Base-by-base conservation (phyloP, 2,888 invertebrate species). In the Craniophora ligustri region DNA sequence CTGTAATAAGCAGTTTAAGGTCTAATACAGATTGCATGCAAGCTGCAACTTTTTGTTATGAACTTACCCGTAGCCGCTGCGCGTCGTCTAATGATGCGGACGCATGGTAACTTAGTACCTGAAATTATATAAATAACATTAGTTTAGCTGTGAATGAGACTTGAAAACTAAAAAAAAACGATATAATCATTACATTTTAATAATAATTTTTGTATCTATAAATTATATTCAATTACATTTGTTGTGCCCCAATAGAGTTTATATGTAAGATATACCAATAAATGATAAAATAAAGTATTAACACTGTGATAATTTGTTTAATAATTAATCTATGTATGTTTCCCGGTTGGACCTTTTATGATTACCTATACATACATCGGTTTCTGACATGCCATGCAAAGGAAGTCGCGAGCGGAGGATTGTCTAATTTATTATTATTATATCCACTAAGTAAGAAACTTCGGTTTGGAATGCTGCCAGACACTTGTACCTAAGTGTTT, bases 61-160 rank as follows among this genome's bases (percentile, higher is more conserved):
- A 69, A 94, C 95, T 95, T 94, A 97, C 97, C 94, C 96, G 95
- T 85, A 99, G 94, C 87, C 95, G 95, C 84, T 96, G 95, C 46
- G 98, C 98, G 89, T 99, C 98, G 82, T 98, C 98, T 73, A 96
- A 86, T 56, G 97, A 96, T 51, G 98, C 98, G 23, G 98, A 97
- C 48, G 98, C 98, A 91, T 99, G 99, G 94, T 98, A 99, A 87
- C 98, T 98, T 77, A 99, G 94, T 68, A 95, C 95, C 94, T 94
- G 91, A 34, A 91, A 86, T 56, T 36, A 60, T 41, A 70, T 15
- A 68, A 62, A 65, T 47, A 49, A 49, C 30, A 56, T 38, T n/a
- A 26, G 32, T 48, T 45, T 41, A 51, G 16, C 31, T 40, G 3
- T 15, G 42, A 46, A 59, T 47, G 32, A 35, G 13, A 36, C 21